These are phyloP conservation scores for Meiosimyza decipiens DNA, from an alignment of 2,888 invertebrate species.

Conservation along the genomic window DNA sequence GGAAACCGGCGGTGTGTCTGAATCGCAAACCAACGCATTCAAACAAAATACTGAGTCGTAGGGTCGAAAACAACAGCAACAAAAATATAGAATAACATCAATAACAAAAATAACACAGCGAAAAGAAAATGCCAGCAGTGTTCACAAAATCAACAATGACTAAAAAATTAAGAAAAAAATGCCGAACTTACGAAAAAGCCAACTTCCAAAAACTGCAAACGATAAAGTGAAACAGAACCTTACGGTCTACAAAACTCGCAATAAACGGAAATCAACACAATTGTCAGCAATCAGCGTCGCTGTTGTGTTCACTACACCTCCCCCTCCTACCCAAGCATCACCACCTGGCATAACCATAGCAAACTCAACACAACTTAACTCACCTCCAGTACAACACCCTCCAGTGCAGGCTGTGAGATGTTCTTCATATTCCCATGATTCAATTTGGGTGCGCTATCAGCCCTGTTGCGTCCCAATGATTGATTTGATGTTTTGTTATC, in stretches of 20 bases:
- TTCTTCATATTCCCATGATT: slow-evolving; percentile 70
- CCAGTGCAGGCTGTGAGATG: slow-evolving; percentile 71
- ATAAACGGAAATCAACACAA: slow-evolving; percentile 55
- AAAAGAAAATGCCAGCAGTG: not conserved
- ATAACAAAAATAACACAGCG: slow-evolving; percentile 16
- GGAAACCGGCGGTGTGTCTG: slow-evolving; percentile 50
- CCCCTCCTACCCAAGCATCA: not conserved
- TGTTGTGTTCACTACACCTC: slow-evolving; percentile 12
- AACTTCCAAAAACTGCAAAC: not conserved
- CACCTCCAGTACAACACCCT: slow-evolving; percentile 71
- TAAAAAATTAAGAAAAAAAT: not conserved
- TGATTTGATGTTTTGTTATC: slow-evolving; percentile 72
- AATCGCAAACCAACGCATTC: not conserved
- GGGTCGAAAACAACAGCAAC: slow-evolving; percentile 46
- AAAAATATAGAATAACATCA: slow-evolving; percentile 4
- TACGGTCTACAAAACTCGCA: slow-evolving; percentile 17
- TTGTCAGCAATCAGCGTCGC: slow-evolving; percentile 57
- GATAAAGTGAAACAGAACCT: not conserved
- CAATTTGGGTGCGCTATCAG: slow-evolving; percentile 74
- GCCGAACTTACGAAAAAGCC: not conserved
- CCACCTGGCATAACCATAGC: not conserved
- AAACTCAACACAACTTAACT: slow-evolving; percentile 27
- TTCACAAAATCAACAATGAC: slow-evolving; percentile 10
- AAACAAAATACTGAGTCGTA: slow-evolving; percentile 9
- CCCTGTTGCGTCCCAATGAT: slow-evolving; percentile 69